Conservation (phyloP, 2,888 invertebrate species). For the Galerucella nymphaeae region DNA sequence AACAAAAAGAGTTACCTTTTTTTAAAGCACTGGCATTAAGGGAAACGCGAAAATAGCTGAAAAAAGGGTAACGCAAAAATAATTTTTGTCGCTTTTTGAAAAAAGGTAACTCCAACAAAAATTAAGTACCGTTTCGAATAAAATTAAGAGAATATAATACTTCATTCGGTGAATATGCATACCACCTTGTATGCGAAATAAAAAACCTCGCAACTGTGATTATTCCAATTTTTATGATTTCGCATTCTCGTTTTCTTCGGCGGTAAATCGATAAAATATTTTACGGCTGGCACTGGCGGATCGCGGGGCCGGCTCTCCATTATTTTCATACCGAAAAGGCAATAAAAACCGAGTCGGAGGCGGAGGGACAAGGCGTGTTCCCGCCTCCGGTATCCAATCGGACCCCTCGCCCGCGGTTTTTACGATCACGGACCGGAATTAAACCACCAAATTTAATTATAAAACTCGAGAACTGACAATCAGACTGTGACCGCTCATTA, state of each 20-base stretch:
- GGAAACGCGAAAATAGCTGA: no score
- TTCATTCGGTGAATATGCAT: background rate
- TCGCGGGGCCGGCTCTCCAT: slow-evolving; percentile 25
- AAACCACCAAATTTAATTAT: slow-evolving; percentile 64
- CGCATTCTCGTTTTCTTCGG: slow-evolving; percentile 16
- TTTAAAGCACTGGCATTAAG: no score
- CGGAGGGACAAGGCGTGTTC: slow-evolving; percentile 45
- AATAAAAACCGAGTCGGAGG: slow-evolving; percentile 24
- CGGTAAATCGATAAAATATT: slow-evolving; percentile 38
- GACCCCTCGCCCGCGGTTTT: slow-evolving; percentile 51
- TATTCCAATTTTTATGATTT: slow-evolving; percentile 23
- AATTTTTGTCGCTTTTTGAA: background rate
- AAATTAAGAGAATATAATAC: no score
- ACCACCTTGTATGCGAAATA: slow-evolving; percentile 5
- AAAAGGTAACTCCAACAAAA: background rate
- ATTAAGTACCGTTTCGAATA: no score
- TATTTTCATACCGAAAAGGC: slow-evolving; percentile 37
- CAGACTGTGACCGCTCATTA: slow-evolving; percentile 48
- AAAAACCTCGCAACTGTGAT: slow-evolving; percentile 20
- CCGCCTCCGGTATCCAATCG: slow-evolving; percentile 56
- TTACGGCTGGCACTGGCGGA: slow-evolving; percentile 19
- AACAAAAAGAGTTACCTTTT: no score
- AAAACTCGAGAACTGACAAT: slow-evolving; percentile 49
- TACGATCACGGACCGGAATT: slow-evolving; percentile 60
- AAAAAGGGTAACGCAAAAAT: background rate